These are phyloP conservation scores for Merluccius polli DNA, from an alignment of 2,797 vertebrate genomes.

Conservation along the genomic window DNA sequence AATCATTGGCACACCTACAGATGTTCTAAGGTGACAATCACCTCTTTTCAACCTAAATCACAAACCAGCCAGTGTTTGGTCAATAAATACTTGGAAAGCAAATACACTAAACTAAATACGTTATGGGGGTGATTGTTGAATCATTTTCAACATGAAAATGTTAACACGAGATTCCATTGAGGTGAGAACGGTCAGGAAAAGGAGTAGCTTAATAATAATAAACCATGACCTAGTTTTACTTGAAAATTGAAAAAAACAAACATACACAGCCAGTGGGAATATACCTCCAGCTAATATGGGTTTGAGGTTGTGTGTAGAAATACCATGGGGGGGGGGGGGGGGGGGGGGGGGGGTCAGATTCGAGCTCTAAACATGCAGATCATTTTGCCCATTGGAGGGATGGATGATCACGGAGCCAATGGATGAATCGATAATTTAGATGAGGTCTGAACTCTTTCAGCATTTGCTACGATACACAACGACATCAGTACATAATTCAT, in stretches of 20 bases:
- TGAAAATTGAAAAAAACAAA: too few species aligned
- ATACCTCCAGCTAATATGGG: too few species aligned
- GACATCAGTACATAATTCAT: slow-evolving; percentile 5
- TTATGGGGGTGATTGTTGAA: background rate
- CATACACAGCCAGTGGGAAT: too few species aligned
- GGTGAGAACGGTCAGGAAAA: too few species aligned
- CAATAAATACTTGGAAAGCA: background rate
- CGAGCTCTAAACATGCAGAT: background rate
- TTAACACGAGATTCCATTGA: background rate
- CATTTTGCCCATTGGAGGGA: background rate
- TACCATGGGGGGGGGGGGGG: too few species aligned
- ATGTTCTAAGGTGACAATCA: background rate
- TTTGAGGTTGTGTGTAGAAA: too few species aligned
- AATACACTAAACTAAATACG: background rate
- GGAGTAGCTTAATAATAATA: background rate
- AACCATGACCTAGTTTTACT: too few species aligned
- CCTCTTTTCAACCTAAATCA: background rate
- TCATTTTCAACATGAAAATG: background rate
- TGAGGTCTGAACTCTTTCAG: background rate
- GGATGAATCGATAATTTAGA: background rate
- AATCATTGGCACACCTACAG: background rate
- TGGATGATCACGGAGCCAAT: background rate
- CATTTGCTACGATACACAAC: background rate
- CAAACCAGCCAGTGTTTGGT: background rate
- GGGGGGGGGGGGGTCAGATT: too few species aligned